Percentiles rank a stretch among this genome's conserved stretches.
These are phyloP conservation scores for Brachionus sp. DNA, from an alignment of 1,140 invertebrate genomes.

Conservation along the genomic window DNA sequence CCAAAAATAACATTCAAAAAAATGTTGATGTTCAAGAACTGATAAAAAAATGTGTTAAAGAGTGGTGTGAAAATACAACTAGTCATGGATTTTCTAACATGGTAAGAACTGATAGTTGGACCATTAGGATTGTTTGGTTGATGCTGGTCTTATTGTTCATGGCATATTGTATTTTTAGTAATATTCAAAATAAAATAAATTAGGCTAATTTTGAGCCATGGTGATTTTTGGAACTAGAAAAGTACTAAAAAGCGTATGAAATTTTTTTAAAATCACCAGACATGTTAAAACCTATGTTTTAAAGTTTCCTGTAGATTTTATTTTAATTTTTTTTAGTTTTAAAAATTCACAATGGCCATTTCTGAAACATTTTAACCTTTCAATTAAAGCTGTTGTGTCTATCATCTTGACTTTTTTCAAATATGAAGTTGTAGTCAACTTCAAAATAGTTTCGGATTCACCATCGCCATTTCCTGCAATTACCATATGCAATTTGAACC, in stretches of 20 bases:
- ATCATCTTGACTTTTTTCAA: neutral
- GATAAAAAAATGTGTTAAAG: neutral
- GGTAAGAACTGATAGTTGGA: slow-evolving; percentile 2
- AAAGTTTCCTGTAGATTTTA: too few relatives aligned
- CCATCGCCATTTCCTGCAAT: slow-evolving; percentile 1
- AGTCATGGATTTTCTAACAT: slow-evolving; percentile 10
- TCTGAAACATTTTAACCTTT: neutral
- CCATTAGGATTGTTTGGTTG: neutral
- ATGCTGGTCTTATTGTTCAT: neutral
- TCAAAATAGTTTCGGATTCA: neutral
- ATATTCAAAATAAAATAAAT: neutral
- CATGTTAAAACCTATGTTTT: too few relatives aligned
- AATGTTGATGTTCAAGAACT: neutral
- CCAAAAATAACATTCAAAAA: too few relatives aligned
- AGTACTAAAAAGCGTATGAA: too few relatives aligned
- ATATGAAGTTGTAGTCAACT: neutral
- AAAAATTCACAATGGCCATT: too few relatives aligned
- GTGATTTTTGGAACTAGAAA: too few relatives aligned
- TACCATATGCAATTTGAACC: slow-evolving; percentile 12
- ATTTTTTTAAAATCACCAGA: too few relatives aligned
- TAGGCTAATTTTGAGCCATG: too few relatives aligned
- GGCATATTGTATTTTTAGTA: slow-evolving; percentile 15
- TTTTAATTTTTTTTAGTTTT: too few relatives aligned
- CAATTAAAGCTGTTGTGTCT: neutral
- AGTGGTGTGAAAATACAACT: slow-evolving; percentile 33